Conservation (phyloP, 2,797 vertebrate genomes). For the Coregonus ussuriensis region DNA sequence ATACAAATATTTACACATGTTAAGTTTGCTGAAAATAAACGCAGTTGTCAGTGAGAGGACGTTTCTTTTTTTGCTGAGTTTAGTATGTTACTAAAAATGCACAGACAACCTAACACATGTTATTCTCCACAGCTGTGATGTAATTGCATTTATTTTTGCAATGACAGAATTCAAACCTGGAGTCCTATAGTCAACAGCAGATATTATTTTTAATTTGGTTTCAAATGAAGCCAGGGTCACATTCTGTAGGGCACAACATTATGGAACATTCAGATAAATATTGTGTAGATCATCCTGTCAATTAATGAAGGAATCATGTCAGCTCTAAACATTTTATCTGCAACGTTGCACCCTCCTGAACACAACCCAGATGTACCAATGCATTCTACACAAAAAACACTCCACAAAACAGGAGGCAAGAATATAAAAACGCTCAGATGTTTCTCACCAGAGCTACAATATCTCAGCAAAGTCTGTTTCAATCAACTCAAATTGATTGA, state of each 20-base stretch:
- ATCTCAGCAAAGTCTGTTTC: neutral
- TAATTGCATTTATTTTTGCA: neutral
- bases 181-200: conserved; percentile 49
- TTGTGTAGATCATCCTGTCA: neutral
- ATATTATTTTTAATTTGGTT: conserved; percentile 40
- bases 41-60: too few species aligned
- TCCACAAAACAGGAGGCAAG: conserved; percentile 51
- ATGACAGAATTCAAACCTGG: conserved; percentile 38
- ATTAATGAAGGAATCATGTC: neutral
- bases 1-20: too few species aligned
- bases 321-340: neutral
- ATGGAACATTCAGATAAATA: neutral
- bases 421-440: neutral
- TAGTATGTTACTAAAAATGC: conserved; percentile 27
- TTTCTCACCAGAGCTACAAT: conserved; percentile 3
- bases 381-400: conserved; percentile 34
- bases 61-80: too few species aligned
- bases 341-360: neutral
- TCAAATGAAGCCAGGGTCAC: conserved; percentile 23
- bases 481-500: conserved; percentile 43
- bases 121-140: conserved; percentile 34
- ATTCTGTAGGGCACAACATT: neutral
- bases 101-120: conserved; percentile 13
- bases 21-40: too few species aligned
- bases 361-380: conserved; percentile 17